Conservation (phyloP, 2,888 invertebrate genomes). For the Chymomyza fuscimana region DNA sequence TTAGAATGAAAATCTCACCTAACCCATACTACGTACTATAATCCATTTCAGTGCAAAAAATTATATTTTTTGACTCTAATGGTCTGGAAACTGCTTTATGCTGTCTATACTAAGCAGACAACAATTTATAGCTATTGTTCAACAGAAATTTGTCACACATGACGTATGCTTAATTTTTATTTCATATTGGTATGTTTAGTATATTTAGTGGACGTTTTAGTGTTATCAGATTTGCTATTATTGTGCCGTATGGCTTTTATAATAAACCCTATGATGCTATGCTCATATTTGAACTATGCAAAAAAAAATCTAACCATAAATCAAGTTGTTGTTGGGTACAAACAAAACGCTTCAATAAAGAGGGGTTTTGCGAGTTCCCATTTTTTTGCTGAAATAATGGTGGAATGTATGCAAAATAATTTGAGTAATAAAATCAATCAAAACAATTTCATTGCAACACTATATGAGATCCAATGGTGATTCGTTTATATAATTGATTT, state of each 20-base stretch:
- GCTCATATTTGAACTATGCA: neutral
- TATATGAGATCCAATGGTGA: neutral
- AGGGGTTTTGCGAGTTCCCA: neutral
- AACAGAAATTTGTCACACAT: neutral
- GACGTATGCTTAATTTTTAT: slow-evolving; percentile 1
- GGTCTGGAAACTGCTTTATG: no score
- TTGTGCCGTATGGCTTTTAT: neutral
- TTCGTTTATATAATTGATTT: neutral
- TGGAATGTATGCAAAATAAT: neutral
- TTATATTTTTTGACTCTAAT: no score
- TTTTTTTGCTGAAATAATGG: neutral
- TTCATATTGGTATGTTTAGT: neutral
- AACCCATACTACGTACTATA: no score
- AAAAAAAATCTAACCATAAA: slow-evolving; percentile 4
- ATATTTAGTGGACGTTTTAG: neutral
- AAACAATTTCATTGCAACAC: neutral
- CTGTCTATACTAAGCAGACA: no score
- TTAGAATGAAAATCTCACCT: no score
- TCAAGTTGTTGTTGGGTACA: slow-evolving; percentile 3
- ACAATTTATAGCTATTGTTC: neutral
- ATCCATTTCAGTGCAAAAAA: no score
- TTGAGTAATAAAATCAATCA: neutral
- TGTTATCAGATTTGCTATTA: neutral
- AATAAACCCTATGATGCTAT: neutral
- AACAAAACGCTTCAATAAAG: neutral